Evolutionary conservation across 1,140 invertebrate species (phyloP), one percentile per base, ranked within the genome.

Genomic region (Dreissena rostriformis): DNA sequence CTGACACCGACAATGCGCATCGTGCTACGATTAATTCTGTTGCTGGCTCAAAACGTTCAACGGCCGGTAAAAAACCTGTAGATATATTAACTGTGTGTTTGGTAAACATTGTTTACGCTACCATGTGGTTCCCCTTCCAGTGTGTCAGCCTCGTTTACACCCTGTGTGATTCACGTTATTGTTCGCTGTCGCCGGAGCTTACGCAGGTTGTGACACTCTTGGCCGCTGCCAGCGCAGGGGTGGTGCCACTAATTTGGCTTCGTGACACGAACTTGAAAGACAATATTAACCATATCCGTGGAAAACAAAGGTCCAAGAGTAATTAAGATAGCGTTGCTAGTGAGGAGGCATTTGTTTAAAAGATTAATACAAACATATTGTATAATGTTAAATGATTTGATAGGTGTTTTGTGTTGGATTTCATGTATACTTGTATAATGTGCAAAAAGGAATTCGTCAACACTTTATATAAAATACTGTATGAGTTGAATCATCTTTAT

Each of bases 71-170:
- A 17, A 19, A 28, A 52, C 24, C n/a, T 14, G 15, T 57, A 12
- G 51, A 73, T 29, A 66, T 82, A 10, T 61, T 57, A 2, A 39
- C 80, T 4, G 26, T 68, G 5, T 82, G 71, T 52, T 19, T 55
- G 1, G 61, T 75, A 28, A 82, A 63, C 26, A 22, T 63, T 12
- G 8, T 57, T 0, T 67, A 73, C 49, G 26, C 55, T 12, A 22
- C 29, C 1, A 63, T 82, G 51, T 82, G 80, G 80, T 75, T 82
- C 15, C 80, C 80, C 4, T 82, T 66, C 49, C 80, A 82, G 71
- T 74, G 63, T 49, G 39, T 75, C 1, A 75, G 72, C 24, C 29
- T 82, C 1, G 24, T 75, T 14, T 75, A 74, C 14, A 63, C 80
- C n/a, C 55, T 82, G 29, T 82, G 80, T 39, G 14, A 75, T 6